Percentiles rank a stretch among this genome's conserved stretches.
These are phyloP conservation scores for Potamilus streckersoni DNA, from an alignment of 1,140 invertebrate species.

Conservation along the genomic window DNA sequence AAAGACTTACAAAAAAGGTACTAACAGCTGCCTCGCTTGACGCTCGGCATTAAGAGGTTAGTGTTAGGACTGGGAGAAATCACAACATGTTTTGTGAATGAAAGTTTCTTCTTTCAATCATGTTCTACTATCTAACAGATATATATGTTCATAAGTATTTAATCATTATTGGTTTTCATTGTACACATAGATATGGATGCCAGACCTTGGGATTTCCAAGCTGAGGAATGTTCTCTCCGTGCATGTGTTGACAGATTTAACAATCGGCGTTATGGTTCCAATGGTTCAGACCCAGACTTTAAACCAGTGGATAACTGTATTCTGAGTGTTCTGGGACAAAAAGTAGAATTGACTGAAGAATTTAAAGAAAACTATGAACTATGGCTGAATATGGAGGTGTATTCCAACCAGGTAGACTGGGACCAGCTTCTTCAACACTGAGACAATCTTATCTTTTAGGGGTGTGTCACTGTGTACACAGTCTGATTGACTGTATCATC, in stretches of 20 bases:
- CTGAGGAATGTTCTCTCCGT: constrained; percentile 94
- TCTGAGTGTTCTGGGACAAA: constrained; percentile 82
- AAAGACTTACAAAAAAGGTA: too few relatives aligned
- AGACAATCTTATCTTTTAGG: not conserved
- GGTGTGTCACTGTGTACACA: too few relatives aligned
- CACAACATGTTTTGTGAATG: too few relatives aligned
- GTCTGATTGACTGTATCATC: too few relatives aligned
- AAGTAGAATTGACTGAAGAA: constrained; percentile 87
- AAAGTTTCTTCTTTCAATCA: too few relatives aligned
- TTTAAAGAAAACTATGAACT: constrained; percentile 97
- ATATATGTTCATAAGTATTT: too few relatives aligned
- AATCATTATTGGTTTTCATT: too few relatives aligned
- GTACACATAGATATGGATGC: constrained; percentile 87
- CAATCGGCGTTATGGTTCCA: constrained; percentile 83
- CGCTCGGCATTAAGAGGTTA: too few relatives aligned
- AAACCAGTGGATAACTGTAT: constrained; percentile 88
- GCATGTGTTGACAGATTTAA: constrained; percentile 97
- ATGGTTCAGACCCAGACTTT: constrained; percentile 74
- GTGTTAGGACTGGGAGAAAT: too few relatives aligned
- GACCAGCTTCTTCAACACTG: constrained; percentile 70
- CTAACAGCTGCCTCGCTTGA: too few relatives aligned
- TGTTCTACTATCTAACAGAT: too few relatives aligned
- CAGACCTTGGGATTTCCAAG: constrained; percentile 98
- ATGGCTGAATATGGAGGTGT: constrained; percentile 98
- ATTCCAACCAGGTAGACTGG: constrained; percentile 80